Evolutionary conservation across 2,797 vertebrate species (phyloP).

Genomic region (Coccyzus lansbergi): DNA sequence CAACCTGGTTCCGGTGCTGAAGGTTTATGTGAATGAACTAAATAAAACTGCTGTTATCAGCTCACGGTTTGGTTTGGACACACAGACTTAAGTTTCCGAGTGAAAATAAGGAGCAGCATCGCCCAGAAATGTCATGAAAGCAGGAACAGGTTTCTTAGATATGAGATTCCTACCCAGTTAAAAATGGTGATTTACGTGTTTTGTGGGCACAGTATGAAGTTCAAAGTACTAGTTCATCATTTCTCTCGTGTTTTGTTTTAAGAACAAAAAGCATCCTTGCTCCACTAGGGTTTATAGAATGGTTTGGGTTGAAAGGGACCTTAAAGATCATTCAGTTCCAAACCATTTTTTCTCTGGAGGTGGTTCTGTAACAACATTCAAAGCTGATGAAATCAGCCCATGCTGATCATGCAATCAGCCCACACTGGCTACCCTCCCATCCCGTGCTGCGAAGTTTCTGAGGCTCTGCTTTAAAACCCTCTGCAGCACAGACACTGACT

Average conservation of each 20-base stretch:
- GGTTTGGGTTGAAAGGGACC: too few species aligned
- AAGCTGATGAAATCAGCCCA: neutral
- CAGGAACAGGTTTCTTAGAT: neutral
- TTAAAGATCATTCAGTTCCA: too few species aligned
- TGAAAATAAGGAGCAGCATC: neutral
- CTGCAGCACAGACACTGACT: neutral
- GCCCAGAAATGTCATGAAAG: neutral
- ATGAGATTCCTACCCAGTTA: neutral
- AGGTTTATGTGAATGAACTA: neutral
- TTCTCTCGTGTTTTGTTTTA: neutral
- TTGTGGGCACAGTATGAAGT: neutral
- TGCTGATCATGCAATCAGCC: too few species aligned
- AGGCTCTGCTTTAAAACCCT: neutral
- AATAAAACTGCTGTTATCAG: neutral
- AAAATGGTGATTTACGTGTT: accelerated
- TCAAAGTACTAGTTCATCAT: neutral
- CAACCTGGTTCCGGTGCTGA: neutral
- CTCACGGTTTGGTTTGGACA: neutral
- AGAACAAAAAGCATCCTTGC: neutral
- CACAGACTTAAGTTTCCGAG: neutral
- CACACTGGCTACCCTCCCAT: accelerated
- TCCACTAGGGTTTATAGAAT: neutral
- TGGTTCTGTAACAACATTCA: neutral
- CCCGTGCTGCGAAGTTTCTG: neutral
- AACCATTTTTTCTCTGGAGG: neutral